Percentiles rank a stretch among this genome's conserved stretches.
These are phyloP conservation scores for Oxytorus armatus DNA, from an alignment of 2,888 invertebrate genomes.

Conservation along the genomic window DNA sequence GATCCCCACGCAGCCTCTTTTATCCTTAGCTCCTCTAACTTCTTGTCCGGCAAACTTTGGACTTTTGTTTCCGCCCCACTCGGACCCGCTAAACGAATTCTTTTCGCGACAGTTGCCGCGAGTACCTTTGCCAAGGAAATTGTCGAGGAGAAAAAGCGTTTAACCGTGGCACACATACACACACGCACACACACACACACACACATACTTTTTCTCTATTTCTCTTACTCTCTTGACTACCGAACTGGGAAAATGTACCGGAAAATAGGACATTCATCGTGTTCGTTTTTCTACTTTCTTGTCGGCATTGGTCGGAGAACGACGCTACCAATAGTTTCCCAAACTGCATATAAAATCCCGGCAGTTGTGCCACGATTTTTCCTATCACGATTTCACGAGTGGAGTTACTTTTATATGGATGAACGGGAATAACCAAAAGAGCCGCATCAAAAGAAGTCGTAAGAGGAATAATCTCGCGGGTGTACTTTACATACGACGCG, in stretches of 20 bases:
- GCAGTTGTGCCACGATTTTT: neutral
- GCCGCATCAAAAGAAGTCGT: neutral
- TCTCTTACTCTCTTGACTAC: neutral
- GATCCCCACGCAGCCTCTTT: neutral
- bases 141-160: conserved; percentile 20
- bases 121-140: conserved; percentile 44
- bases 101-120: conserved; percentile 29
- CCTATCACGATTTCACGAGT: neutral
- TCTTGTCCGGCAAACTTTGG: conserved; percentile 38
- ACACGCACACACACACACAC: neutral
- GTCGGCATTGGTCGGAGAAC: neutral
- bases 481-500: neutral
- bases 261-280: conserved; percentile 14
- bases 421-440: neutral
- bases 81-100: conserved; percentile 30
- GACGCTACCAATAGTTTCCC: neutral
- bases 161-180: conserved; percentile 4
- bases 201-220: neutral
- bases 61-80: conserved; percentile 3
- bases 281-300: conserved; percentile 12
- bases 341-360: neutral
- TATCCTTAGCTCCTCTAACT: conserved; percentile 16
- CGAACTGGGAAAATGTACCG: neutral
- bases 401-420: conserved; percentile 6
- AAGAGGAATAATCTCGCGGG: neutral